phyloP scores from a whole-genome alignment of 2,113 vertebrate genomes.

The Poicephalus meyeri region DNA sequence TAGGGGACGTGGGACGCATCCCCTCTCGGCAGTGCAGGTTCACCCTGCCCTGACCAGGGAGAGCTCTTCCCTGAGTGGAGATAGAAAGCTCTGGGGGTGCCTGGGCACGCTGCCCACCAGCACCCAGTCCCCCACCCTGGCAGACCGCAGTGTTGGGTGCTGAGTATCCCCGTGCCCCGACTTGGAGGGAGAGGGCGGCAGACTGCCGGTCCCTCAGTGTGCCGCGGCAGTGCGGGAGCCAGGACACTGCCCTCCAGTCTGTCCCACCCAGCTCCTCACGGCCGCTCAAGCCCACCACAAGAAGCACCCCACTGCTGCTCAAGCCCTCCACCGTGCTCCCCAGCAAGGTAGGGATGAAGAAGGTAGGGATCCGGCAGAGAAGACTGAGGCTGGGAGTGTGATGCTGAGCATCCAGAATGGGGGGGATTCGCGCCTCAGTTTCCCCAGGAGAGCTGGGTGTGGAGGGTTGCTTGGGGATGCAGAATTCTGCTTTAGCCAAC shows the following conservation, averaged over 20 bases:
- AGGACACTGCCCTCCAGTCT: too few species aligned
- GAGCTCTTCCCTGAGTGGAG: background rate
- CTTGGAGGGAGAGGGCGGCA: background rate
- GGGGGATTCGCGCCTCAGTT: background rate
- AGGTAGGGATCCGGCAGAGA: fast-evolving
- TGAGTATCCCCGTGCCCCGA: background rate
- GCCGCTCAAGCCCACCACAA: too few species aligned
- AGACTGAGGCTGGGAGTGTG: background rate
- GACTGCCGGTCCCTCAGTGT: fast-evolving
- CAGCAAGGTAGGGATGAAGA: background rate
- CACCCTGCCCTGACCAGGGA: background rate
- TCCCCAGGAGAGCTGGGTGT: background rate
- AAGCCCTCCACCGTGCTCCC: background rate
- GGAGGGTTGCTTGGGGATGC: background rate
- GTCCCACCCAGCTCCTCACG: too few species aligned
- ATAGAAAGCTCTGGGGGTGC: too few species aligned
- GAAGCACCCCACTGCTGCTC: too few species aligned
- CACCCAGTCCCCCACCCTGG: background rate
- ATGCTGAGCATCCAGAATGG: background rate
- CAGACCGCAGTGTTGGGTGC: background rate
- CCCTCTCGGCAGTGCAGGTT: fast-evolving
- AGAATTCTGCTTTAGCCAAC: background rate
- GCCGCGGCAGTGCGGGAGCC: too few species aligned
- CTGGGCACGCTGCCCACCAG: background rate
- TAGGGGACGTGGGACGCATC: background rate